Evolutionary conservation across 2,888 invertebrate species (phyloP), one percentile per base, ranked within the genome.

Genomic region (Merodon equestris): DNA sequence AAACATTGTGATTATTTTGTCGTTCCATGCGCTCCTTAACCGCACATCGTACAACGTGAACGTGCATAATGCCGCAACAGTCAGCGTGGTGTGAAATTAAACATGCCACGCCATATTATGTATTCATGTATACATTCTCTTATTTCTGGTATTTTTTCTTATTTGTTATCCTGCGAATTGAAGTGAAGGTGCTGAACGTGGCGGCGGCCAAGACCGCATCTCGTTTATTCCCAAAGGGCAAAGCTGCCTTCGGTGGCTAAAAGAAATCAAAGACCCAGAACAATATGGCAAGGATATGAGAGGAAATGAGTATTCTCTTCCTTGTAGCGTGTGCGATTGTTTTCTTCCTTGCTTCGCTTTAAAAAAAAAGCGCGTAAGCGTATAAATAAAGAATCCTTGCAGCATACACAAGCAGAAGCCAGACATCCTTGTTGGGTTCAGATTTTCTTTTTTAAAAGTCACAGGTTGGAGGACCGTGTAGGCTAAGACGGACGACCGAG

Each of bases 61-160:
- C 74, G 79, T 79, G 79, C 79, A 79, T 74, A 79, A 79, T 74
- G 68, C 74, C 79, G 68, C 79, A 79, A 74, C 79, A 74, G 74
- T 73, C 79, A 79, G 58, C 68, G 79, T 79, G 74, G 79, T 79
- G 79, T 79, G 79, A 79, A 79, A 79, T 79, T 79, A 79, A 79
- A 79, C 79, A 79, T 79, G 79, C 79, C 68, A 79, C 79, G 74
- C 73, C 74, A 70, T 79, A 79, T 79, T 79, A 79, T 79, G 79
- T 74, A 79, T 79, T 79, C 79, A 79, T 79, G 74, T 74, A 74
- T 68, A 68, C 67, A 63, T 58, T 60, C 7, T 27, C 27, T 27
- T 27, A 27, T 27, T 27, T 27, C 27, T 27, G 27, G 2, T 2
- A 2, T 27, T 27, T 27, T 48, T 48, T 54, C 40, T 10, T n/a